Evolutionary conservation across 1,140 invertebrate genomes (phyloP).

Genomic region (Campoletis sonorensis): DNA sequence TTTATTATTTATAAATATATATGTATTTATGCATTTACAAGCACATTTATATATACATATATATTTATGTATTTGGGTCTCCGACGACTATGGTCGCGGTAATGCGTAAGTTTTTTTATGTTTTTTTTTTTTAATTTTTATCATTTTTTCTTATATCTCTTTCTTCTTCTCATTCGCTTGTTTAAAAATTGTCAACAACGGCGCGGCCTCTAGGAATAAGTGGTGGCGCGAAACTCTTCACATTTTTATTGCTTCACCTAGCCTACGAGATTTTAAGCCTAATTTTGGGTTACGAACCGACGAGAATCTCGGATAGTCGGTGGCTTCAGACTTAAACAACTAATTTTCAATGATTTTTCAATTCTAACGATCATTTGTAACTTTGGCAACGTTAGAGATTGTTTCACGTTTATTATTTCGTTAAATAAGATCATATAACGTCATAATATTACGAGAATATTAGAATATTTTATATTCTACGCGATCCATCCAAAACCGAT

Average conservation of each 20-base stretch:
- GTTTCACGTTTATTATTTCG: neutral
- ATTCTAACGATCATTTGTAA: neutral
- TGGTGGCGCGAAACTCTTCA: slow-evolving; percentile 70
- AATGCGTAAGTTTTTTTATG: no score
- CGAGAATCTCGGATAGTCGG: slow-evolving; percentile 34
- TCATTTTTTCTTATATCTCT: slow-evolving; percentile 19
- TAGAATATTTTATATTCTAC: neutral
- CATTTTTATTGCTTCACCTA: slow-evolving; percentile 71
- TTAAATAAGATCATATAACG: neutral
- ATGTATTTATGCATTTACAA: neutral
- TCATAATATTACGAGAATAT: neutral
- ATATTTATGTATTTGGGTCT: neutral
- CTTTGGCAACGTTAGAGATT: slow-evolving; percentile 9
- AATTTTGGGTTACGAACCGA: slow-evolving; percentile 26
- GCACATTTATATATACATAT: neutral
- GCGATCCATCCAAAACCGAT: no score
- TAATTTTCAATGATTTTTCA: no score
- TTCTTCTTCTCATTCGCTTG: slow-evolving; percentile 42
- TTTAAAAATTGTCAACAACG: slow-evolving; percentile 73
- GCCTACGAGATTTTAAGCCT: slow-evolving; percentile 54
- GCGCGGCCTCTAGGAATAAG: slow-evolving; percentile 62
- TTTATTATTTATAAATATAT: neutral
- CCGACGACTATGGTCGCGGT: slow-evolving; percentile 30
- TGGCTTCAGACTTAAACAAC: no score
- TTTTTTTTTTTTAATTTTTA: neutral